Evolutionary conservation across 2,113 vertebrate species (phyloP), one percentile per base, ranked within the genome.

Genomic region (Rhinichthys klamathensis): DNA sequence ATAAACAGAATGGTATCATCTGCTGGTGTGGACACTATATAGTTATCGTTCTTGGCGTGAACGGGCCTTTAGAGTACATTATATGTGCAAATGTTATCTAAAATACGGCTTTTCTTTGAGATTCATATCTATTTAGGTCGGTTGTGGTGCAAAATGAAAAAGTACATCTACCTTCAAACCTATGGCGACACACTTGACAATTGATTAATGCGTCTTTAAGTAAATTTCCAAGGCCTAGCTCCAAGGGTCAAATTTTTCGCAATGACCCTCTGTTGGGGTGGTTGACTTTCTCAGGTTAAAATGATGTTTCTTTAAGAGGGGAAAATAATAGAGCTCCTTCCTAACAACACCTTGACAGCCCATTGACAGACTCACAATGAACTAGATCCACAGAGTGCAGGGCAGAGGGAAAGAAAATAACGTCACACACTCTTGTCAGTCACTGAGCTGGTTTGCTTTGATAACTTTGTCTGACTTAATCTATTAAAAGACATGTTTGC

Each of bases 401-500:
- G 79, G 91, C 92, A 94, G 93, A 70, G 86, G 73, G 84, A 92
- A 90, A 89, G 90, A 95, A 94, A 92, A 75, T 63, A 86, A 86
- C 83, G 73, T 90, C 91, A 92, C 92, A 91, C 92, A 94, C 89
- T 91, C 91, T 86, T 93, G 94, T 94, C 94, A 95, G 89, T 95
- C 94, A 93, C 89, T 89, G 87, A 85, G 89, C 88, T 81, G 90
- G 92, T 95, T 95, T 94, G 93, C 94, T 93, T 94, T 92, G 92
- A 95, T 94, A 94, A 93, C 91, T 93, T 91, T 94, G 93, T 95
- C 93, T 94, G 94, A 94, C 90, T 94, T 91, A 94, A 95, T 93
- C 93, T 93, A 94, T 94, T 93, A 86, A 94, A 93, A 92, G 93
- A 89, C 85, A 79, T 97, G 96, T 98, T 98, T 97, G 96, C 96